phyloP scores from a whole-genome alignment of 2,797 vertebrate genomes.

The Glossophaga mutica region DNA sequence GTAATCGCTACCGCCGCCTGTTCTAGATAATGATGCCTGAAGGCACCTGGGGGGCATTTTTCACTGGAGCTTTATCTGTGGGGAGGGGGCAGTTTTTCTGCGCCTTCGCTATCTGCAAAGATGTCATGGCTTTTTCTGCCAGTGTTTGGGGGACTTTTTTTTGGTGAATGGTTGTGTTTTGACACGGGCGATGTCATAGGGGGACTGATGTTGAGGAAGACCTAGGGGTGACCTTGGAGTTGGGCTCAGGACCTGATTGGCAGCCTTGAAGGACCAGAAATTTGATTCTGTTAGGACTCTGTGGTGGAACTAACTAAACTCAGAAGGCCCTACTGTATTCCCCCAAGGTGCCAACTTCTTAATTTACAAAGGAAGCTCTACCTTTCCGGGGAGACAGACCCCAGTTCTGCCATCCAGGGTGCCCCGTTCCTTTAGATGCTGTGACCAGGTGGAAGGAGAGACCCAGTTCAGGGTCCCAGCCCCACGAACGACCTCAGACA shows the following conservation, averaged over 20 bases:
- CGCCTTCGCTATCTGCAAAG: not conserved
- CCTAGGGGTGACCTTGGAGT: not conserved
- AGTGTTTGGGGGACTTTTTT: not conserved
- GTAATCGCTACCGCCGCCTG: not conserved
- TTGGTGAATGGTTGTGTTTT: not conserved
- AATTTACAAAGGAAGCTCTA: not conserved
- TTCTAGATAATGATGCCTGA: not conserved
- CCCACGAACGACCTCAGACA: not conserved
- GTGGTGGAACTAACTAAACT: not conserved
- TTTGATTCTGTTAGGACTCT: not conserved
- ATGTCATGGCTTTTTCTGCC: not conserved
- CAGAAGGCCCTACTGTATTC: not conserved
- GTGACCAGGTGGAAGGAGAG: not conserved
- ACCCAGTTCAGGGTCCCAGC: not conserved
- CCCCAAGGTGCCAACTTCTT: not conserved
- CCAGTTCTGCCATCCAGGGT: not conserved
- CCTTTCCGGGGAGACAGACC: not conserved
- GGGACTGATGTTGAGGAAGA: not conserved
- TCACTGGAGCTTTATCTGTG: not conserved
- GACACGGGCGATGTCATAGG: not conserved
- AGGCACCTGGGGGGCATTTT: not conserved
- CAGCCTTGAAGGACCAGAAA: not conserved
- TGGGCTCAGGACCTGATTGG: not conserved
- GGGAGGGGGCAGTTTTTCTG: not conserved
- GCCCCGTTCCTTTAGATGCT: accelerated